These are phyloP conservation scores for Reticulitermes lucifugus DNA, from an alignment of 2,888 invertebrate species.

Conservation along the genomic window DNA sequence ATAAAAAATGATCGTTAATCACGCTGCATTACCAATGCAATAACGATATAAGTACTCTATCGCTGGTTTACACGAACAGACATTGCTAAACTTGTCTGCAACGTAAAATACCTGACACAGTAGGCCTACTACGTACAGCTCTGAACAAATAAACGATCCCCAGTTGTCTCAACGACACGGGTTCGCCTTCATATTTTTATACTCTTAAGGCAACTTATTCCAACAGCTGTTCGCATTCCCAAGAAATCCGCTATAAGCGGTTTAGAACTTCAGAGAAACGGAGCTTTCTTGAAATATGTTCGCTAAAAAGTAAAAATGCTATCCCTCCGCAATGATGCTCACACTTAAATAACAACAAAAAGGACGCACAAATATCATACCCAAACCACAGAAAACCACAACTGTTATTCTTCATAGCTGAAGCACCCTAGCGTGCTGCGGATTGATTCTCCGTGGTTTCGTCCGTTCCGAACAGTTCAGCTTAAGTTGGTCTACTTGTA, in stretches of 20 bases:
- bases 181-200: background rate
- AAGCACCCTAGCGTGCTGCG: slow-evolving; percentile 5
- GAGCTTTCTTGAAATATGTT: slow-evolving; percentile 18
- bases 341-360: slow-evolving; percentile 7
- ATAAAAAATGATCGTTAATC: no score
- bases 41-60: no score
- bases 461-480: background rate
- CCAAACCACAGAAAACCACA: background rate
- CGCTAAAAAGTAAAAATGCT: slow-evolving; percentile 23
- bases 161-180: background rate
- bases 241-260: slow-evolving; percentile 29
- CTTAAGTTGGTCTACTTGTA: background rate
- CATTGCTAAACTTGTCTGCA: no score
- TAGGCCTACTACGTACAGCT: no score
- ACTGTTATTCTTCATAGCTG: background rate
- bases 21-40: no score
- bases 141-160: background rate
- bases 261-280: slow-evolving; percentile 8
- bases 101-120: no score
- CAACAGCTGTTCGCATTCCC: slow-evolving; percentile 10
- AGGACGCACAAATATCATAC: background rate
- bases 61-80: no score
- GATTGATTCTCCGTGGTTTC: slow-evolving; percentile 5
- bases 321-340: background rate
- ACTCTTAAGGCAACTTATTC: background rate